phyloP scores from a whole-genome alignment of 2,797 vertebrate genomes.

The Neosilurus hyrtlii region DNA sequence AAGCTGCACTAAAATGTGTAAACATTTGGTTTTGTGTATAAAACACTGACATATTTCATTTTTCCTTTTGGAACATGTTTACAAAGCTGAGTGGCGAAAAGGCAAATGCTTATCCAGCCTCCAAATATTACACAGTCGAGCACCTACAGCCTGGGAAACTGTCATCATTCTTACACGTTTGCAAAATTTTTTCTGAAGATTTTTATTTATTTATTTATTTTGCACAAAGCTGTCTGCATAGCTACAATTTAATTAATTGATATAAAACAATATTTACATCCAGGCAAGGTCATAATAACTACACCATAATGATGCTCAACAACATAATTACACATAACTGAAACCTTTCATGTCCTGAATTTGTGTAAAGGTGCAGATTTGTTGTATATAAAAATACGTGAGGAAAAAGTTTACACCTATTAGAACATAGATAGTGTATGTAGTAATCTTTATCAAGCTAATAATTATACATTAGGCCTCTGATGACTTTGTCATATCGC shows the following conservation, averaged over 20 bases:
- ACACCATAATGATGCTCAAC: neutral
- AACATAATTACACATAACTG: neutral
- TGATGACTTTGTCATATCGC: neutral
- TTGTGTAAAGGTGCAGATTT: neutral
- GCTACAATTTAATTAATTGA: neutral
- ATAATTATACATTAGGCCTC: neutral
- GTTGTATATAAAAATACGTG: neutral
- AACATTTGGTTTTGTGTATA: constrained; percentile 17
- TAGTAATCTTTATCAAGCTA: neutral
- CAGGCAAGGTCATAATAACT: neutral
- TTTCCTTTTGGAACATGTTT: constrained; percentile 10
- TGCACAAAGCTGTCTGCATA: neutral
- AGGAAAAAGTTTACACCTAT: neutral
- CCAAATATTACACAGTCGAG: constrained; percentile 14
- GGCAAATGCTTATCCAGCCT: constrained; percentile 15
- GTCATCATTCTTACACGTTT: constrained; percentile 3
- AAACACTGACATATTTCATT: constrained; percentile 7
- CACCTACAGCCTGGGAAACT: neutral
- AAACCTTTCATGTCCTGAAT: neutral
- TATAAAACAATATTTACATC: neutral
- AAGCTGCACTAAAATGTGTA: constrained; percentile 1
- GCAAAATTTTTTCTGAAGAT: neutral
- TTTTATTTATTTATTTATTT: neutral
- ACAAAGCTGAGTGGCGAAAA: constrained; percentile 15
- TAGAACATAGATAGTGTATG: neutral